These are phyloP conservation scores for Lucilia sericata DNA, from an alignment of 1,140 invertebrate genomes.

Conservation along the genomic window DNA sequence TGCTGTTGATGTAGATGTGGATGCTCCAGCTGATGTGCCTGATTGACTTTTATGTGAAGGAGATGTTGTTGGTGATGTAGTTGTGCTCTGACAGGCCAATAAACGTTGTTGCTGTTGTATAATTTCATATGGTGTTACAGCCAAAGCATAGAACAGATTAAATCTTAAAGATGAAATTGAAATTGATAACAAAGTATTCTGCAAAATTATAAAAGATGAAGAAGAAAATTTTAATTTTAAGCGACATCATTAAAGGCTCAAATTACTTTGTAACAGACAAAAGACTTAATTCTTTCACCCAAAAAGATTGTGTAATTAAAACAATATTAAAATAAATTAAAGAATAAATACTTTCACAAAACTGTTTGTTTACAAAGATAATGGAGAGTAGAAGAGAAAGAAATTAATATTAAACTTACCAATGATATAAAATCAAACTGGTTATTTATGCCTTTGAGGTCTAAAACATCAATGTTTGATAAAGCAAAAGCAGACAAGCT, in stretches of 20 bases:
- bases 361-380: too few relatives aligned
- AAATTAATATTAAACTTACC: conserved; percentile 43
- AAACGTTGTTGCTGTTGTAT: conserved; percentile 72
- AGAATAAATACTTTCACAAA: too few relatives aligned
- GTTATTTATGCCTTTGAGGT: conserved; percentile 44
- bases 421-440: conserved; percentile 45
- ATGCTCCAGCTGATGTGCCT: conserved; percentile 69
- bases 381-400: not conserved
- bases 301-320: too few relatives aligned
- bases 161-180: conserved; percentile 60
- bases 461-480: conserved; percentile 22
- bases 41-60: not conserved
- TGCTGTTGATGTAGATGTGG: not conserved
- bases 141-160: conserved; percentile 72
- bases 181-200: conserved; percentile 51
- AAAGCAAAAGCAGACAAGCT: not conserved
- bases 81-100: conserved; percentile 44
- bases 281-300: too few relatives aligned
- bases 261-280: not conserved
- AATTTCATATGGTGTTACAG: conserved; percentile 75
- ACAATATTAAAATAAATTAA: too few relatives aligned
- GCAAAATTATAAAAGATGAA: conserved; percentile 38
- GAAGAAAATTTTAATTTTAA: conserved; percentile 18
- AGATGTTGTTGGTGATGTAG: conserved; percentile 40
- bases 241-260: not conserved